Base-by-base conservation (phyloP, 2,888 invertebrate genomes). In the Andrena praecox region DNA sequence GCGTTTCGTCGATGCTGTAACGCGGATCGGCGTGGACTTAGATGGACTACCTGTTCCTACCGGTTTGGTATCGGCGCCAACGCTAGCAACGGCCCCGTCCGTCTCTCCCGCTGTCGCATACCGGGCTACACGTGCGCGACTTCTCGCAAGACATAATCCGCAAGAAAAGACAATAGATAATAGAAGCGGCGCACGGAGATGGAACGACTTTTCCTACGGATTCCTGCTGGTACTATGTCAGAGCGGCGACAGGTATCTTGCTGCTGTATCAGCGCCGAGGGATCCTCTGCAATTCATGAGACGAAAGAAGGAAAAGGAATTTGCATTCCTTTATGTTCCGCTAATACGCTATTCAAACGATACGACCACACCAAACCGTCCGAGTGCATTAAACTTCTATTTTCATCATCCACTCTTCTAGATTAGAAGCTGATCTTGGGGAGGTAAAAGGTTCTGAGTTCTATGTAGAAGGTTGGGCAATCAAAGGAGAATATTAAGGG, bases 31-130 rank as follows among this genome's bases (percentile, higher is more conserved):
- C 54, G 80, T 50, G 52, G 79, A 89, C 88, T 81, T 87, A 86
- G 88, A 90, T 86, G 89, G 87, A 90, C 90, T 88, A 88, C 85
- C 90, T 89, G 88, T 77, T 87, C 82, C 82, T 85, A 89, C 90
- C 85, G 88, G 87, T 91, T 89, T 89, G 87, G 84, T 89, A 90
- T 90, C 90, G 91, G 90, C 90, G 91, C 90, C 89, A 88, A 86
- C 85, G 80, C 87, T 89, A 74, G 80, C 76, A 89, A 89, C 89
- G 86, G 85, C 76, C 68, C 79, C 85, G 77, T 87, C 85, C 79
- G 77, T 79, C 67, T 85, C 82, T 75, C 66, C 78, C 75, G 48
- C 71, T 50, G 75, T 75, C 75, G 84, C 86, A 85, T 87, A 85
- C 82, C 86, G 73, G 62, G 60, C 31, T 75, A 75, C 84, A 74